Evolutionary conservation across 2,113 vertebrate genomes (phyloP), one percentile per base, ranked within the genome.

Genomic region (Paraplagusia blochii): DNA sequence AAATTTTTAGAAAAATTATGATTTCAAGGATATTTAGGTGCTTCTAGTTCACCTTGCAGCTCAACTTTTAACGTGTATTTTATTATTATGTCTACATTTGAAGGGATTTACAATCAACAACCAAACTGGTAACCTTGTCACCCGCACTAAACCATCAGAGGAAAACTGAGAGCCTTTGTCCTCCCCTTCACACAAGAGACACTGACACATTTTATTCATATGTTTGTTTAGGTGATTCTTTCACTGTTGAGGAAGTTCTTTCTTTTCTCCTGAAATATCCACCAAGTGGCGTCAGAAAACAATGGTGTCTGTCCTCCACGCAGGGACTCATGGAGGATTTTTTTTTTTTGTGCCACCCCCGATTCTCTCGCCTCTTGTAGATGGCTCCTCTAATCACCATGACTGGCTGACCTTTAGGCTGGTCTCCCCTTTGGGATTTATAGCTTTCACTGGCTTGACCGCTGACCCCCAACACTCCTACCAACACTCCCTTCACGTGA

Each of bases 391-490:
- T 85, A 87, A 87, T 82, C 78, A 43, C 74, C 81, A 65, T 84
- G 79, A 85, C 86, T 86, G 83, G 45, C 66, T 88, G 83, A 86
- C 87, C 85, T 87, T 70, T 85, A 75, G 86, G 73, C 78, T 18
- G 33, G 66, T 82, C 76, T 29, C 68, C 83, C 74, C 81, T 85
- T 72, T 82, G 80, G 75, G 83, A 87, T 86, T 90, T 87, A 89
- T 77, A 85, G 81, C 86, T 85, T 88, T 87, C 81, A 83, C 81
- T 80, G 74, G 67, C 63, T 82, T 83, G 85, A 88, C 87, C 85
- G 74, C 75, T 84, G 71, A 46, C 76, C 47, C 62, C 66, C 62
- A 72, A 83, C 80, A 81, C 80, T 84, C 81, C 78, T 44, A 76
- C 80, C 55, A 82, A 82, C 85, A 78, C 84, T 83, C 72, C 78